Evolutionary conservation across 2,888 invertebrate species (phyloP).

Genomic region (Stenodera caucasica): DNA sequence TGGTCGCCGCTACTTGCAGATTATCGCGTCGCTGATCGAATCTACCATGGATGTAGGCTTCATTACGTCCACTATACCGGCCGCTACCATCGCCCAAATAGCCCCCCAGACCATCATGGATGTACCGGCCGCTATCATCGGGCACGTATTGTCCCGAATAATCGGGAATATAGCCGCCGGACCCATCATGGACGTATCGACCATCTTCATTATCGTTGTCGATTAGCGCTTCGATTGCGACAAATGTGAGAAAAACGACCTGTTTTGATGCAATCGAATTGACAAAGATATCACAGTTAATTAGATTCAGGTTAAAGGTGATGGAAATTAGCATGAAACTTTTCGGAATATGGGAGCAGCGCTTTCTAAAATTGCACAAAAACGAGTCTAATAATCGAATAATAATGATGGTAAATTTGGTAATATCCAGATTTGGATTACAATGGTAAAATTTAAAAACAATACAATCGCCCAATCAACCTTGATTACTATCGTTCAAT

Average conservation of each 20-base stretch:
- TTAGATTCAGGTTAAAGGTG: not conserved
- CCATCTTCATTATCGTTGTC: conserved; percentile 18
- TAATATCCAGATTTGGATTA: not conserved
- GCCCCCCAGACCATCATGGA: conserved; percentile 28
- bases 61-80: conserved; percentile 31
- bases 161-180: conserved; percentile 25
- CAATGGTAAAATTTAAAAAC: too few species aligned
- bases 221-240: not conserved
- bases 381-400: not conserved
- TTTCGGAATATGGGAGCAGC: too few species aligned
- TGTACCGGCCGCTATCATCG: conserved; percentile 32
- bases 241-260: not conserved
- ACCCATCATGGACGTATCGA: conserved; percentile 14
- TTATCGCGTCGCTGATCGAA: too few species aligned
- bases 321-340: not conserved
- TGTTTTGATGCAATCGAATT: not conserved
- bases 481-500: too few species aligned
- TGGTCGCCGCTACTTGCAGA: not conserved
- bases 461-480: not conserved
- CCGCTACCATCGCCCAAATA: conserved; percentile 34
- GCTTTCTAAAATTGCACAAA: not conserved
- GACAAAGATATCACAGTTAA: not conserved
- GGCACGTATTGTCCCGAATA: conserved; percentile 30
- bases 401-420: not conserved
- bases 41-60: too few species aligned